Conservation (phyloP, 2,797 vertebrate genomes). For the Trematomus bernacchii region DNA sequence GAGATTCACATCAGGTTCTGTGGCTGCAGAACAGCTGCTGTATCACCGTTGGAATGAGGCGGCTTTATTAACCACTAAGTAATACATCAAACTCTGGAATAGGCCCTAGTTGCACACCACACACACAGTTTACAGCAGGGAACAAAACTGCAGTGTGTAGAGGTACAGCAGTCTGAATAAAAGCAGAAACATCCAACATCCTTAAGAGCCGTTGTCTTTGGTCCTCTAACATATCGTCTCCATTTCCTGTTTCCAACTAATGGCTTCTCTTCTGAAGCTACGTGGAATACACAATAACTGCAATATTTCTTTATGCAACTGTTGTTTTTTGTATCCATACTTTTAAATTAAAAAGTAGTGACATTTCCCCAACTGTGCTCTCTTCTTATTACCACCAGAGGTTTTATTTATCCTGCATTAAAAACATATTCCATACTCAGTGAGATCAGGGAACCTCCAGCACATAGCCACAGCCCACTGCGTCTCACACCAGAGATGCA, state of each 20-base stretch:
- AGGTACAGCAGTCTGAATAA: slow-evolving; percentile 2
- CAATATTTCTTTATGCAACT: slow-evolving; percentile 11
- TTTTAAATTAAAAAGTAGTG: too few relatives aligned
- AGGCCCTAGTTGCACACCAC: not conserved
- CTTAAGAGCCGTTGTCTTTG: too few relatives aligned
- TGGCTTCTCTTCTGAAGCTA: slow-evolving; percentile 41
- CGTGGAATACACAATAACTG: slow-evolving; percentile 29
- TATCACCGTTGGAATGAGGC: not conserved
- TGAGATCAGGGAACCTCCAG: too few relatives aligned
- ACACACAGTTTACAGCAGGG: not conserved
- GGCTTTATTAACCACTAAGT: not conserved
- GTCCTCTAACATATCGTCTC: slow-evolving; percentile 23
- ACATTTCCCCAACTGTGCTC: too few relatives aligned
- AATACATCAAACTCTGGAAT: slow-evolving; percentile 12
- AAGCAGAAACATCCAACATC: too few relatives aligned
- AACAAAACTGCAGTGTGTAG: not conserved
- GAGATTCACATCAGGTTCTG: not conserved
- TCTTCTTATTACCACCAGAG: too few relatives aligned
- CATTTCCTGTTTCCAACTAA: slow-evolving; percentile 46
- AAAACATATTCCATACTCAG: too few relatives aligned
- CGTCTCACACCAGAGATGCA: not conserved
- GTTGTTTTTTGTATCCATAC: too few relatives aligned
- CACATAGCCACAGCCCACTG: too few relatives aligned
- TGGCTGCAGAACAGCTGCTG: not conserved
- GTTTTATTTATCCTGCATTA: too few relatives aligned